phyloP scores from a whole-genome alignment of 2,888 invertebrate species.

The Caenorhabditis uteleia region DNA sequence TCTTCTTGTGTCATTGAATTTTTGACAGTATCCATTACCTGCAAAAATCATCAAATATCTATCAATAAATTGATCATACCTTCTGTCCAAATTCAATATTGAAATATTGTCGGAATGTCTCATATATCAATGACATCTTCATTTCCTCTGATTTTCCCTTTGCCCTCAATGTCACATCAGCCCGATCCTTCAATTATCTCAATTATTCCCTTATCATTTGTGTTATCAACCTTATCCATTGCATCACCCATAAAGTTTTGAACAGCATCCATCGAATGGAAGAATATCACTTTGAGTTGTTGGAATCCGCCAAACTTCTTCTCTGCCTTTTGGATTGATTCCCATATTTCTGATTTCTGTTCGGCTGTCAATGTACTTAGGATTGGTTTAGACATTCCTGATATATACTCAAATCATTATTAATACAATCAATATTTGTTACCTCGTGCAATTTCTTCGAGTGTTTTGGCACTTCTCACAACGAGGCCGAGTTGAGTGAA shows the following conservation, averaged over 20 bases:
- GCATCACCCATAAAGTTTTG: constrained; percentile 30
- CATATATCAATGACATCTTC: constrained; percentile 12
- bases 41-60: background rate
- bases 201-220: background rate
- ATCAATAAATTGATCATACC: constrained; percentile 2
- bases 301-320: constrained; percentile 30
- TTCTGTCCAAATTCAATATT: constrained; percentile 37
- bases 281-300: constrained; percentile 32
- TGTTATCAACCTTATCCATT: constrained; percentile 9
- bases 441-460: background rate
- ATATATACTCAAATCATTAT: background rate
- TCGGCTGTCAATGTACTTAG: constrained; percentile 10
- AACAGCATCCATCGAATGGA: constrained; percentile 32
- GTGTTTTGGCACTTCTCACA: background rate
- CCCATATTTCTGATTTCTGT: constrained; percentile 20
- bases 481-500: background rate
- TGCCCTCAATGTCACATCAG: constrained; percentile 12
- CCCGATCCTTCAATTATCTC: constrained; percentile 14
- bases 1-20: constrained; percentile 34
- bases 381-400: constrained; percentile 21
- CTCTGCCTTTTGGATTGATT: constrained; percentile 34
- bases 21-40: constrained; percentile 38
- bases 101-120: constrained; percentile 28
- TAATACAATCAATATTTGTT: background rate
- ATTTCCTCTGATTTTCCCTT: constrained; percentile 17